phyloP scores from a whole-genome alignment of 1,140 invertebrate species.

The Diorhabda elongata region DNA sequence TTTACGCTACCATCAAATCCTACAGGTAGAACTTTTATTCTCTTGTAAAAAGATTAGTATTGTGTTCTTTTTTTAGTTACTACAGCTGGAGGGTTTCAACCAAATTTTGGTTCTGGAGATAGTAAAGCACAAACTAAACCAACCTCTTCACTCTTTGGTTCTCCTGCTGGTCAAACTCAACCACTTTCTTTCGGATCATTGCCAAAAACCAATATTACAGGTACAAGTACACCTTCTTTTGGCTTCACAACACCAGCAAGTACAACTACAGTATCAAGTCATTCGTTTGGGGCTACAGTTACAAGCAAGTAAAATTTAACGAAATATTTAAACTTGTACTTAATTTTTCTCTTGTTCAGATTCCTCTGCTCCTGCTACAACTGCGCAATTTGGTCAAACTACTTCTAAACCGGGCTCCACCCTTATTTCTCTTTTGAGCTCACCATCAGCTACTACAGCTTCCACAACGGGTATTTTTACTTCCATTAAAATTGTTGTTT shows the following conservation, averaged over 20 bases:
- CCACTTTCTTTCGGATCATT: slow-evolving; percentile 8
- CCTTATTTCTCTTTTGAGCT: slow-evolving; percentile 19
- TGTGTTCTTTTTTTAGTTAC: slow-evolving; percentile 17
- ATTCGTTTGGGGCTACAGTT: slow-evolving; percentile 37
- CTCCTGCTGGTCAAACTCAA: slow-evolving; percentile 9
- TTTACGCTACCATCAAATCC: slow-evolving; percentile 27
- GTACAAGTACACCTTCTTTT: slow-evolving; percentile 10
- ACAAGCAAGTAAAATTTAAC: background rate
- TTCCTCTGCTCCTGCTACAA: slow-evolving; percentile 11
- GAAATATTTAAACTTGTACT: background rate
- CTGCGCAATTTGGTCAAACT: slow-evolving; percentile 39
- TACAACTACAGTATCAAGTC: slow-evolving; percentile 39
- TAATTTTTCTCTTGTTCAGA: background rate
- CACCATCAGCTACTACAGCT: slow-evolving; percentile 27
- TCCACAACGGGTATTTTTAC: slow-evolving; percentile 26
- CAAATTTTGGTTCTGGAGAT: slow-evolving; percentile 25
- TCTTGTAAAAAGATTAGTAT: slow-evolving; percentile 7
- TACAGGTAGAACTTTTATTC: slow-evolving; percentile 20
- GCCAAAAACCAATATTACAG: slow-evolving; percentile 10
- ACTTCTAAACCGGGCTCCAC: slow-evolving; percentile 27
- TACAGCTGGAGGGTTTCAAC: slow-evolving; percentile 22
- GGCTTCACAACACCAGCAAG: slow-evolving; percentile 25
- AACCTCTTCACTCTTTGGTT: slow-evolving; percentile 1
- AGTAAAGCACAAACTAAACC: slow-evolving; percentile 22
- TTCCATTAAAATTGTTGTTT: slow-evolving; percentile 20